Base-by-base conservation (phyloP, 2,113 vertebrate species). In the Ageneiosus marmoratus region DNA sequence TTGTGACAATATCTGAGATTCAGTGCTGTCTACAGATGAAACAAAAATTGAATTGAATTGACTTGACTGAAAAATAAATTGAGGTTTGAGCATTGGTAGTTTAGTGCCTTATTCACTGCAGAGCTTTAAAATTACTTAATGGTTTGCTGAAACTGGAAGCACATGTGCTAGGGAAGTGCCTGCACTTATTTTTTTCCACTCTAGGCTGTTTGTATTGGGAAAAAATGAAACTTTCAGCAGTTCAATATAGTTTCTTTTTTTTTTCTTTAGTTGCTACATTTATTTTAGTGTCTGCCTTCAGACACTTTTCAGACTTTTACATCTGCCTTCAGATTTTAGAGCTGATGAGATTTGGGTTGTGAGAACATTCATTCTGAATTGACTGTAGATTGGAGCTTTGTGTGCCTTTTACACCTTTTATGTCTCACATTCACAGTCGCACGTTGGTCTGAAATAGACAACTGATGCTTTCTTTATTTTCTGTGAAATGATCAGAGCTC, bases 391-490 rank as follows among this genome's bases (percentile, higher is more conserved):
- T 46, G 7, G 3, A 37, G 70, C 75, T 15, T 73, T 56, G 44
- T 34, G 53, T 83, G 62, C 29, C 72, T 77, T 84, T 69, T 58
- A 22, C 84, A 81, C 77, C 69, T 72, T 60, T 81, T 67, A 75
- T 51, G 69, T 85, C 80, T 83, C 53, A 6, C 24, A 32, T 63
- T 37, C 53, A 16, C 37, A 62, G 81, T 51, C 62, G 32, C 41
- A 5, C 69, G 56, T 70, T 50, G 16, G 16, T 76, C 29, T 76
- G 53, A 53, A 82, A 77, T 51, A 73, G 76, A 80, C 70, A 75
- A 46, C 46, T 65, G 62, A 70, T 32, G 69, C 50, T 63, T 37
- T 50, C 41, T 69, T 60, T 76, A 32, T 77, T 83, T 77, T 79
- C 73, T 72, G 65, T 69, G 69, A 70, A 85, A 63, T 58, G 79